Percentiles rank a stretch among this genome's conserved stretches.
Evolutionary conservation across 2,888 invertebrate species (phyloP).

Genomic region (Nephrocerus scutellatus): DNA sequence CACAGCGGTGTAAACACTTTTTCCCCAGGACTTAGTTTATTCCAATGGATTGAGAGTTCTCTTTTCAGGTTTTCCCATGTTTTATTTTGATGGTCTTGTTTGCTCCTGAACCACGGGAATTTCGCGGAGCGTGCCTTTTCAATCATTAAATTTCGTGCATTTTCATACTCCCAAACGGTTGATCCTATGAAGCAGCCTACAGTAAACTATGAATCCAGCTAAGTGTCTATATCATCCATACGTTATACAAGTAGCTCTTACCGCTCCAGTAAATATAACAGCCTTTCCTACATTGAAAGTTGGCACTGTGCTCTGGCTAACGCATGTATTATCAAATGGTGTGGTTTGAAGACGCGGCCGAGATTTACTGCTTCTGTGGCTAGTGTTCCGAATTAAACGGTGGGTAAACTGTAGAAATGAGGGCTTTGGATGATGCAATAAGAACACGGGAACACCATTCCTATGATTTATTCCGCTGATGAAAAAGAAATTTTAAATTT

Average conservation of each 20-base stretch:
- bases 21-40: constrained; percentile 62
- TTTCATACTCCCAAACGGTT: constrained; percentile 86
- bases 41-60: constrained; percentile 56
- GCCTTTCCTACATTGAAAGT: constrained; percentile 35
- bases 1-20: constrained; percentile 75
- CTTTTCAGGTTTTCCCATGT: constrained; percentile 30
- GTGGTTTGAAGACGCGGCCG: constrained; percentile 15
- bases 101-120: constrained; percentile 31
- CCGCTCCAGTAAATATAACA: constrained; percentile 39
- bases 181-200: constrained; percentile 65
- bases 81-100: constrained; percentile 24
- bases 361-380: constrained; percentile 5
- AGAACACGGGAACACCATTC: constrained; percentile 10
- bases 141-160: constrained; percentile 36
- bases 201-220: constrained; percentile 50
- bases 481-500: not conserved
- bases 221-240: too few species aligned
- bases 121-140: constrained; percentile 48
- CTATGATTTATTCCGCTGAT: not conserved
- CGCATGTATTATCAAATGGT: constrained; percentile 21
- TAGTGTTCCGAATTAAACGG: constrained; percentile 14
- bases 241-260: constrained; percentile 20
- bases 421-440: constrained; percentile 27
- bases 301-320: constrained; percentile 29
- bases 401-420: constrained; percentile 18